Percentiles rank a stretch among this genome's conserved stretches.
phyloP scores from a whole-genome alignment of 2,113 vertebrate genomes.

The Callocephalon fimbriatum region DNA sequence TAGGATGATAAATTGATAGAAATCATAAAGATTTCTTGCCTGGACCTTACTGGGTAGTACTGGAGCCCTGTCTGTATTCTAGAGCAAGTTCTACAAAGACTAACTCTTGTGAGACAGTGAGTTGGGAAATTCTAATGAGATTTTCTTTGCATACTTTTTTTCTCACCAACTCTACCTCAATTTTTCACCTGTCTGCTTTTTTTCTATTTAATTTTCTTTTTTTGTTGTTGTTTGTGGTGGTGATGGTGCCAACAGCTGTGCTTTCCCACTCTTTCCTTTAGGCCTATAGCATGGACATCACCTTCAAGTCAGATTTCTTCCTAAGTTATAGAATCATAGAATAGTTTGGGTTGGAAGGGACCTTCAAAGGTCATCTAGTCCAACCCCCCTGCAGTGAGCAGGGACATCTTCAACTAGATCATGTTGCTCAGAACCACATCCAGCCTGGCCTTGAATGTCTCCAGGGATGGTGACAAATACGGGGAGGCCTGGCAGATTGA shows the following conservation, averaged over 20 bases:
- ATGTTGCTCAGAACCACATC: neutral
- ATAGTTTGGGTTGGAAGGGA: neutral
- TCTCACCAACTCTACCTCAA: neutral
- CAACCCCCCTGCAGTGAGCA: neutral
- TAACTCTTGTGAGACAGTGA: neutral
- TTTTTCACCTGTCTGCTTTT: neutral
- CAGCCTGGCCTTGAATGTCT: neutral
- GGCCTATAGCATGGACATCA: neutral
- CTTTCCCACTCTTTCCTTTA: neutral
- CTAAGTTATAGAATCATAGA: neutral
- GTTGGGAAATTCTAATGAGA: neutral
- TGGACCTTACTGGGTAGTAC: neutral
- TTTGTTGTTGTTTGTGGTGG: neutral
- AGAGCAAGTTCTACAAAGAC: neutral
- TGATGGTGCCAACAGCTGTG: neutral
- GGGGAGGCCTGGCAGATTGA: too few species aligned
- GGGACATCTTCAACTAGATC: neutral
- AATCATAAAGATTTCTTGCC: neutral
- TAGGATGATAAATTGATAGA: neutral
- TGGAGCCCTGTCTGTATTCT: fast-evolving
- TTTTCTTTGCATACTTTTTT: neutral
- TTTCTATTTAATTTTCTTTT: fast-evolving
- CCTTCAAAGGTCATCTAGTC: neutral
- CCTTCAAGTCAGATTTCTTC: neutral
- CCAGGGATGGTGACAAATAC: too few species aligned